Evolutionary conservation across 2,888 invertebrate species (phyloP), one percentile per base, ranked within the genome.

Genomic region (Drosophila mimica): DNA sequence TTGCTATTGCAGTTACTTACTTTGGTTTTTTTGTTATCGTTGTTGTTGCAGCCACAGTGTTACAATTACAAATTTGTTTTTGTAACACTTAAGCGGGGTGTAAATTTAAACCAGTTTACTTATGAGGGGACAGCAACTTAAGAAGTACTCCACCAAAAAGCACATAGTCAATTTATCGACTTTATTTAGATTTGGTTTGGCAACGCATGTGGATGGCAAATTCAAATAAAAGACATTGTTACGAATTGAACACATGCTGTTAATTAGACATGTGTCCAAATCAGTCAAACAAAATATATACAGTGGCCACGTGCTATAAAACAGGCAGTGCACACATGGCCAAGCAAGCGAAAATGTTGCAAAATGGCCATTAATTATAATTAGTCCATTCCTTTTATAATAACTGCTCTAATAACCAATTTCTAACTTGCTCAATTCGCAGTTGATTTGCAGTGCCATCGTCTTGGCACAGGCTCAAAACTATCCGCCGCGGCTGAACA

Each of bases 401-500:
- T 17, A 9, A 54, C 31, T 46, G 36, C 28, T 28, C 33, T 43
- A 76, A 72, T 49, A 7, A 9, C 20, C 11, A 49, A 57, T 20
- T 46, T 49, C n/a, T n/a, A 28, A 36, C 43, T 57, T 25, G 33
- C 30, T 51, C 30, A 7, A 36, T 46, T 78, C 72, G 33, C 81
- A 89, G 87, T 79, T 87, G 62, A 40, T 89, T n/a, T 84, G 79
- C 70, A 76, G 81, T 77, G 79, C 82, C 15, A 36, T 87, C 34
- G 72, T 63, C 78, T 84, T 92, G 74, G 91, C 86, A 65, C 81
- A 91, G 62, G 94, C 94, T 82, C 94, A 95, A 48, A 95, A 96
- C 79, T 88, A 94, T 64, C 96, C 96, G n/a, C 95, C 94, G 15
- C 93, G 96, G 83, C 92, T 96, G 25, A 94, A 94, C 83, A 95